phyloP scores from a whole-genome alignment of 2,888 invertebrate genomes.

The Hirtodrosophila cameraria region DNA sequence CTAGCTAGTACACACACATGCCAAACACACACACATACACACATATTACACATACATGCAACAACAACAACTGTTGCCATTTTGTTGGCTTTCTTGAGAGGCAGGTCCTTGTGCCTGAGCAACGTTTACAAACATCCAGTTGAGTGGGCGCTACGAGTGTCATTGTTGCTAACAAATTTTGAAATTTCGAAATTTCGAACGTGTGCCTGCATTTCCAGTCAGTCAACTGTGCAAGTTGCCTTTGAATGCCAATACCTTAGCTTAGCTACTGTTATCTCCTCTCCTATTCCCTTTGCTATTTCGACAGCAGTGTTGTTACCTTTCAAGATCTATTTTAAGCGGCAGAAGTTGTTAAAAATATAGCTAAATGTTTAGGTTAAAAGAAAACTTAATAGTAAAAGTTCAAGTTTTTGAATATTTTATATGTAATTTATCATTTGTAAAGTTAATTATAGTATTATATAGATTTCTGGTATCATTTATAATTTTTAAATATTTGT shows the following conservation, averaged over 20 bases:
- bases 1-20: constrained; percentile 42
- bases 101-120: constrained; percentile 76
- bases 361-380: no score
- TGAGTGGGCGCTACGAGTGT: constrained; percentile 69
- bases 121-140: constrained; percentile 78
- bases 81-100: constrained; percentile 65
- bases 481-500: no score
- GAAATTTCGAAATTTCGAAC: constrained; percentile 27
- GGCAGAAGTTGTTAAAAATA: no score
- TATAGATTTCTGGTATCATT: no score
- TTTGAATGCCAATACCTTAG: constrained; percentile 45
- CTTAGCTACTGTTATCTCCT: background rate
- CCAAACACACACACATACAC: constrained; percentile 5
- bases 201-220: constrained; percentile 14
- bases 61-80: constrained; percentile 46
- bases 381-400: no score
- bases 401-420: no score
- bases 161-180: constrained; percentile 71
- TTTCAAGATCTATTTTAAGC: no score
- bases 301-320: no score
- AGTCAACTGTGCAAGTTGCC: constrained; percentile 5
- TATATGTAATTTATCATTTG: no score
- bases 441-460: no score
- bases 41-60: background rate
- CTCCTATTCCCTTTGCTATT: background rate